Percentiles rank a stretch among this genome's conserved stretches.
These are phyloP conservation scores for Drosophila insularis DNA, from an alignment of 1,140 invertebrate species.

Conservation along the genomic window DNA sequence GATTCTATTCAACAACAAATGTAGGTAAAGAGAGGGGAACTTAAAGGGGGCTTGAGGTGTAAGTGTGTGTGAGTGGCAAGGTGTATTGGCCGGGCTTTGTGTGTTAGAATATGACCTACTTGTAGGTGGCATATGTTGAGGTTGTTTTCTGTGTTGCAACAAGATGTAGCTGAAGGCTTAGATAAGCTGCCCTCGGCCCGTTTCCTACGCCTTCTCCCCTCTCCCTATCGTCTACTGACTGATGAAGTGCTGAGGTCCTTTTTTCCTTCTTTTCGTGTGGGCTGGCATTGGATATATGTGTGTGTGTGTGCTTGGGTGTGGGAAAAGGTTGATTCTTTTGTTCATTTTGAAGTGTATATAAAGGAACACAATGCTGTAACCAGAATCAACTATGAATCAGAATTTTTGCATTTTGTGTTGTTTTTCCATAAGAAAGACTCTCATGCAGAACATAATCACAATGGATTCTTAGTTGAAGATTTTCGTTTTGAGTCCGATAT, in stretches of 20 bases:
- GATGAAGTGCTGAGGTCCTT: constrained; percentile 41
- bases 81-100: background rate
- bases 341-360: constrained; percentile 8
- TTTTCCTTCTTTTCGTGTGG: constrained; percentile 14
- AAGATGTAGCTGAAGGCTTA: constrained; percentile 47
- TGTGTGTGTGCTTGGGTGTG: background rate
- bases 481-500: background rate
- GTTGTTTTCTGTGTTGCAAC: constrained; percentile 32
- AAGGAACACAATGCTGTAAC: constrained; percentile 6
- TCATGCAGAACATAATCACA: background rate
- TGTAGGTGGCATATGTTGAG: constrained; percentile 41
- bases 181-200: constrained; percentile 28
- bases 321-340: constrained; percentile 5
- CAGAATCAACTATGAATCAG: background rate
- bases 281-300: background rate
- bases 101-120: constrained; percentile 39
- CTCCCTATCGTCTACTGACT: constrained; percentile 4
- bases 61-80: background rate
- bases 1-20: constrained; percentile 7
- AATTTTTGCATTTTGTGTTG: constrained; percentile 3
- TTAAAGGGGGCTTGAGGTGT: constrained; percentile 18
- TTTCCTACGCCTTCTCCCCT: constrained; percentile 2
- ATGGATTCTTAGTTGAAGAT: background rate
- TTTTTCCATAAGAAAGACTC: background rate
- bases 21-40: background rate